A percentile compares a stretch with the other conserved stretches of the same genome.
Evolutionary conservation across 2,797 vertebrate genomes (phyloP).

Genomic region (Mus caroli): DNA sequence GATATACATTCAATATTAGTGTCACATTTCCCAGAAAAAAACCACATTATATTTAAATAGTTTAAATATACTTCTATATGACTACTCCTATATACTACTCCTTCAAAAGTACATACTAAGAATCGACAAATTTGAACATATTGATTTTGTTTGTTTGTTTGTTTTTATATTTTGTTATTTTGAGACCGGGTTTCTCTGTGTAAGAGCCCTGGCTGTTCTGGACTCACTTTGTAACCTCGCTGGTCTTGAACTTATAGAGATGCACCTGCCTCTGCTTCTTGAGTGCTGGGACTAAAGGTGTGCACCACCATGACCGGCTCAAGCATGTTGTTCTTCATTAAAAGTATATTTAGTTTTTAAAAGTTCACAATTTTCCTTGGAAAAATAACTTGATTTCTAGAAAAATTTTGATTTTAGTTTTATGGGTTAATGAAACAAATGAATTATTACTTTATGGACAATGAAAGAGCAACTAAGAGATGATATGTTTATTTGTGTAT

Average conservation of each 20-base stretch:
- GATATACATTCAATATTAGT: background rate
- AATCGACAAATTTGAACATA: conserved; percentile 20
- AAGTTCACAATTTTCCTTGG: background rate
- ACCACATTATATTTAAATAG: background rate
- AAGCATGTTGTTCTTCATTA: background rate
- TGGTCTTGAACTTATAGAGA: too few relatives aligned
- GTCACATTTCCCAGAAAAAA: background rate
- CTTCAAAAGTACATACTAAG: conserved; percentile 21
- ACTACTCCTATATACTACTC: background rate
- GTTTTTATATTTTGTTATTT: too few relatives aligned
- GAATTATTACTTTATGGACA: background rate
- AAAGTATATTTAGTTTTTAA: conserved; percentile 33
- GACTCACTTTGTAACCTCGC: too few relatives aligned
- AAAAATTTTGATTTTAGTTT: conserved; percentile 46
- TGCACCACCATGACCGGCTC: too few relatives aligned
- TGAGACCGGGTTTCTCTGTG: too few relatives aligned
- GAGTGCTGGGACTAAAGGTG: too few relatives aligned
- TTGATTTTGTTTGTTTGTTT: background rate
- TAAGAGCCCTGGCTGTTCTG: too few relatives aligned
- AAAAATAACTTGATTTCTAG: conserved; percentile 43
- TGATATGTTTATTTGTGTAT: background rate
- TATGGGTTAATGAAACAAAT: conserved; percentile 26
- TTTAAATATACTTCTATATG: background rate
- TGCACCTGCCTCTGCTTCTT: too few relatives aligned
- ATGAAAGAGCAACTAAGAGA: background rate